These are phyloP conservation scores for Brachionus paranguensis DNA, from an alignment of 1,140 invertebrate genomes.

Conservation along the genomic window DNA sequence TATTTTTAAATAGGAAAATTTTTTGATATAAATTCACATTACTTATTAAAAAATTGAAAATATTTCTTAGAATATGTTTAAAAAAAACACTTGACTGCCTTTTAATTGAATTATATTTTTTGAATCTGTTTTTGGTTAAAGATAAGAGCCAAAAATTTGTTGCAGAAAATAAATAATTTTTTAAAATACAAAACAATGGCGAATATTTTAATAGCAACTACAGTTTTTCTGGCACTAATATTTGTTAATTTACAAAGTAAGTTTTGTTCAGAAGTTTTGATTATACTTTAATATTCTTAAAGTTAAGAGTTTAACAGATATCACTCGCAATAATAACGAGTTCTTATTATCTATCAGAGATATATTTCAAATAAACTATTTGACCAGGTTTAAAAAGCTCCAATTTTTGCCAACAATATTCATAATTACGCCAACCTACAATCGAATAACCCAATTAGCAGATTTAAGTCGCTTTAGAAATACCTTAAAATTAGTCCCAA, in stretches of 20 bases:
- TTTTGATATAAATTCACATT: too few species aligned
- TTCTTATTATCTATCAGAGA: background rate
- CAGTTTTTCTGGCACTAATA: background rate
- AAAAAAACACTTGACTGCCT: too few species aligned
- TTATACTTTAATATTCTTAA: background rate
- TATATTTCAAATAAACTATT: background rate
- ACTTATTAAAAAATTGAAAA: too few species aligned
- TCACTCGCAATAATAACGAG: background rate
- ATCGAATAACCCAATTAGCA: slow-evolving; percentile 77
- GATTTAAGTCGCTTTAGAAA: slow-evolving; percentile 82
- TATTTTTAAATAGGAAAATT: too few species aligned
- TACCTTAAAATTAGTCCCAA: slow-evolving; percentile 73
- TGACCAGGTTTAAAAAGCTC: background rate
- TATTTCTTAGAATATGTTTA: too few species aligned
- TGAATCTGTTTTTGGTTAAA: too few species aligned
- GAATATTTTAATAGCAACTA: too few species aligned
- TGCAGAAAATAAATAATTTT: too few species aligned
- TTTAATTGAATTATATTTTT: too few species aligned
- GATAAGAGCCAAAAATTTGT: too few species aligned
- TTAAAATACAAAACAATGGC: too few species aligned
- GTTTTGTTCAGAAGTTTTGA: background rate
- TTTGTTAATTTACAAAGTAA: background rate
- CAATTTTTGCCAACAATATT: slow-evolving; percentile 42
- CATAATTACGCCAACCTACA: slow-evolving; percentile 82
- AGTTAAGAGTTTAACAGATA: background rate